These are phyloP conservation scores for Drosophila paramelanica DNA, from an alignment of 2,888 invertebrate species.

Conservation along the genomic window DNA sequence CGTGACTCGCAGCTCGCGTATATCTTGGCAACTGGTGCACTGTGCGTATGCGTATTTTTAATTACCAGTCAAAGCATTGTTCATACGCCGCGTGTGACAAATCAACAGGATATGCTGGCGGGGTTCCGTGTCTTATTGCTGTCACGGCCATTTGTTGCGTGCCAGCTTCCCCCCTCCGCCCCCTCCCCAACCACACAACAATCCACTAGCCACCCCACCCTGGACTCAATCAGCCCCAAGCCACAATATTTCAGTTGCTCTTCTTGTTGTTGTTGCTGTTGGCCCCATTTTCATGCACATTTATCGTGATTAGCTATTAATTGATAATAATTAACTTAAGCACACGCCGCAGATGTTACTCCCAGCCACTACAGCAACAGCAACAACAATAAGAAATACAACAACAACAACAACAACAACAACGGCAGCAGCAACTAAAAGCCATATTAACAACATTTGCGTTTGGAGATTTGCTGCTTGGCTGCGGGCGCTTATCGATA, in stretches of 20 bases:
- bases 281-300: constrained; percentile 72
- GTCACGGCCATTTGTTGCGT: constrained; percentile 60
- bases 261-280: constrained; percentile 16
- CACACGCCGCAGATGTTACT: constrained; percentile 68
- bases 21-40: constrained; percentile 23
- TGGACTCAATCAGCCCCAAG: constrained; percentile 8
- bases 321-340: constrained; percentile 80
- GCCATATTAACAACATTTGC: constrained; percentile 53
- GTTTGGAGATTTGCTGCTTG: constrained; percentile 25
- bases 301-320: constrained; percentile 79
- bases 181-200: neutral
- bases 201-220: neutral
- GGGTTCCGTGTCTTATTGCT: constrained; percentile 38
- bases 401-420: constrained; percentile 1
- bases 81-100: constrained; percentile 70
- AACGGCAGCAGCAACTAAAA: constrained; percentile 39
- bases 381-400: constrained; percentile 29
- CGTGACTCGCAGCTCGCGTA: constrained; percentile 1
- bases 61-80: constrained; percentile 55
- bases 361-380: constrained; percentile 10
- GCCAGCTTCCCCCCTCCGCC: neutral
- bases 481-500: constrained; percentile 37
- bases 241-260: constrained; percentile 16
- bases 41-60: constrained; percentile 68
- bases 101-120: constrained; percentile 65